Percentiles rank a stretch among this genome's conserved stretches.
phyloP scores from a whole-genome alignment of 2,113 vertebrate species.

The Hippoglossus stenolepis region DNA sequence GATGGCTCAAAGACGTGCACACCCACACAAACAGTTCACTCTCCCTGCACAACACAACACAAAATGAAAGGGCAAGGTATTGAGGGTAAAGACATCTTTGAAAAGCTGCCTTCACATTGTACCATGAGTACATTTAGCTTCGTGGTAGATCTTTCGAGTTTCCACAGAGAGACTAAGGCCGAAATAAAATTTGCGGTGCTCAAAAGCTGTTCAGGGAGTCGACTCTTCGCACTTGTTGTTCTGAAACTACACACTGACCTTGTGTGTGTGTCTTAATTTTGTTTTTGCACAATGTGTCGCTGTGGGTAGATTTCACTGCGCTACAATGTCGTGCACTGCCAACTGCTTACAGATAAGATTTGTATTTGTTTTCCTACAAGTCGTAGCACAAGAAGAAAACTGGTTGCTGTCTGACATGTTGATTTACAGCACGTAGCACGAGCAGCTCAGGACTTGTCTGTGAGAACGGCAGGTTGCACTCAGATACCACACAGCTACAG shows the following conservation, averaged over 20 bases:
- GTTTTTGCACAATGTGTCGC: not conserved
- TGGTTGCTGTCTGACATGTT: not conserved
- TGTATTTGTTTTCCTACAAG: not conserved
- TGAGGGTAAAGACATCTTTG: not conserved
- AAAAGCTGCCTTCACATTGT: not conserved
- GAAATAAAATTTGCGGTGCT: too few species aligned
- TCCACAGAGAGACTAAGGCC: not conserved
- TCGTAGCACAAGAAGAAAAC: not conserved
- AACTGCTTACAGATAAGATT: slow-evolving; percentile 8
- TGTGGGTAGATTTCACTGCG: not conserved
- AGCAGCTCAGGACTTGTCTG: not conserved
- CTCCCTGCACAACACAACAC: not conserved
- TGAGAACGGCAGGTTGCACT: not conserved
- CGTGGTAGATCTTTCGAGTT: not conserved
- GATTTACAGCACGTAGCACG: not conserved
- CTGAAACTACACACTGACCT: not conserved
- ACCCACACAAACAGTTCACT: not conserved
- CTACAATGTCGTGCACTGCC: not conserved
- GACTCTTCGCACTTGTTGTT: too few species aligned
- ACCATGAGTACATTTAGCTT: not conserved
- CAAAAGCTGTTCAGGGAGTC: not conserved
- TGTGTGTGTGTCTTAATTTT: not conserved
- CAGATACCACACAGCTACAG: not conserved
- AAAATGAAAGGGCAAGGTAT: not conserved
- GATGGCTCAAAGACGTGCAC: slow-evolving; percentile 20